Conservation (phyloP, 1,140 invertebrate species). For the Camponotus vicinus region DNA sequence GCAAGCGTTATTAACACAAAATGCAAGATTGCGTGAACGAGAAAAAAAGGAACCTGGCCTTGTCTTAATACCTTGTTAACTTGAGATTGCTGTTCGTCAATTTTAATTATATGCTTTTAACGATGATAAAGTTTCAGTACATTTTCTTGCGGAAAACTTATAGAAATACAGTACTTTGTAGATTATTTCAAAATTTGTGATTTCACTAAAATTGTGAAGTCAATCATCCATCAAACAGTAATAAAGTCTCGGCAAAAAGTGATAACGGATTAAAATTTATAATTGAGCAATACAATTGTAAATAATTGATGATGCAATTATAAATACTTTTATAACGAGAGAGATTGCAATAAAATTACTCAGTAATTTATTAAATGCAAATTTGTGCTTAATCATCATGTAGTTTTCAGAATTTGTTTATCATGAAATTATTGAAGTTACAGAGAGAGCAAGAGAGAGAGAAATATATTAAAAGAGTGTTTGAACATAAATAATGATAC, state of each 20-base stretch:
- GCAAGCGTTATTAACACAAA: slow-evolving; percentile 35
- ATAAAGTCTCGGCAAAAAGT: slow-evolving; percentile 20
- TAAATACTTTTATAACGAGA: slow-evolving; percentile 24
- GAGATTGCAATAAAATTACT: slow-evolving; percentile 22
- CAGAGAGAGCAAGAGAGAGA: no score
- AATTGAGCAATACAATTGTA: slow-evolving; percentile 23
- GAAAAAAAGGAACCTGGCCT: slow-evolving; percentile 10
- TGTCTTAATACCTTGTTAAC: slow-evolving; percentile 44
- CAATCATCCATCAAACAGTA: slow-evolving; percentile 15
- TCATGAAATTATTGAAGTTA: slow-evolving; percentile 42
- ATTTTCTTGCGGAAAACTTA: slow-evolving; percentile 47
- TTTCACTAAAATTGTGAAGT: slow-evolving; percentile 22
- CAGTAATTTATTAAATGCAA: slow-evolving; percentile 41
- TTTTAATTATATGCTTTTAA: slow-evolving; percentile 61
- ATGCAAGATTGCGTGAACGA: slow-evolving; percentile 8
- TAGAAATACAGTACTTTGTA: not conserved
- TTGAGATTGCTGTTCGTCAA: slow-evolving; percentile 56
- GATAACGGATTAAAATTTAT: slow-evolving; percentile 31
- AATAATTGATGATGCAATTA: slow-evolving; percentile 48
- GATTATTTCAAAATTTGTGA: slow-evolving; percentile 8
- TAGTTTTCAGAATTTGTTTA: slow-evolving; percentile 55
- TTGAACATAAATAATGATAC: slow-evolving; percentile 31
- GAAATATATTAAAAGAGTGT: slow-evolving; percentile 26
- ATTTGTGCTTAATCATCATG: slow-evolving; percentile 40
- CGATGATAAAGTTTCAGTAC: slow-evolving; percentile 18